phyloP scores from a whole-genome alignment of 1,140 invertebrate species.

The Penaeus japonicus region DNA sequence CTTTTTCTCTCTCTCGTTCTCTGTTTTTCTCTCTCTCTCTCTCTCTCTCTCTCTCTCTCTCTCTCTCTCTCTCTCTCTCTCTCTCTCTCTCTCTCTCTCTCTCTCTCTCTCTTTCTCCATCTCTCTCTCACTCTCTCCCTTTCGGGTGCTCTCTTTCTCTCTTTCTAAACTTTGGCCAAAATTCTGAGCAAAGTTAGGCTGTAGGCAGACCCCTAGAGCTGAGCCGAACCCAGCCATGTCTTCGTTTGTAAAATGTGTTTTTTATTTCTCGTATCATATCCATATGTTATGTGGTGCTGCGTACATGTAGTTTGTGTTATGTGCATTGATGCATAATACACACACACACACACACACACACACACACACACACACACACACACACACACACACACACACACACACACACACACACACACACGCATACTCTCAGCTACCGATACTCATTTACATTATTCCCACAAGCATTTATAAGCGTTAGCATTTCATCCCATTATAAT shows the following conservation, averaged over 20 bases:
- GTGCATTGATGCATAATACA: too few relatives aligned
- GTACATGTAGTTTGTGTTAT: too few relatives aligned
- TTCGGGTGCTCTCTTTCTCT: neutral
- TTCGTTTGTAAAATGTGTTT: too few relatives aligned
- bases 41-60: slow-evolving; percentile 19
- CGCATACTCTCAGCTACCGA: neutral
- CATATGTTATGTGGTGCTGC: too few relatives aligned
- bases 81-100: slow-evolving; percentile 31
- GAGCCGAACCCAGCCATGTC: too few relatives aligned
- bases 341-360: neutral
- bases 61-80: slow-evolving; percentile 25
- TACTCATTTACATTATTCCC: neutral
- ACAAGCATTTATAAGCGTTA: neutral
- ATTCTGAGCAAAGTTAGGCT: slow-evolving; percentile 11
- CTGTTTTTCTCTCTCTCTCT: neutral
- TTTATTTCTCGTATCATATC: too few relatives aligned
- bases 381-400: slow-evolving; percentile 20
- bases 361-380: too few relatives aligned
- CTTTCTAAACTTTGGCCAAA: slow-evolving; percentile 6
- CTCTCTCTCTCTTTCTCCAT: slow-evolving; percentile 20
- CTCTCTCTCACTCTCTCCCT: slow-evolving; percentile 23
- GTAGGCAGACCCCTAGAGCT: too few relatives aligned
- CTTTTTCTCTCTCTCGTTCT: neutral
- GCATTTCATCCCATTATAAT: too few relatives aligned
- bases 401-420: neutral